These are phyloP conservation scores for Unio delphinus DNA, from an alignment of 2,888 invertebrate species.

Conservation along the genomic window DNA sequence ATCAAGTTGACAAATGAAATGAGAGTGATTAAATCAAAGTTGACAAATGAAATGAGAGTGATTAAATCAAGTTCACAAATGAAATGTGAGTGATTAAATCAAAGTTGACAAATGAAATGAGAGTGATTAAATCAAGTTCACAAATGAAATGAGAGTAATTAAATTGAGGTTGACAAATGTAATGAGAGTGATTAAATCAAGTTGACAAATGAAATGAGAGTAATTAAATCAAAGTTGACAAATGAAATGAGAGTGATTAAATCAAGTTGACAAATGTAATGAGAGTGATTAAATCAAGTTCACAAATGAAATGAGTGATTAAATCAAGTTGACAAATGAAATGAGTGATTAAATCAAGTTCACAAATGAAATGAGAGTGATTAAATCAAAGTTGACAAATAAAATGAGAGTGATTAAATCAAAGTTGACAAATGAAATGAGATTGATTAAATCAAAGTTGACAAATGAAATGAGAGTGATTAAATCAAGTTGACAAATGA, in stretches of 20 bases:
- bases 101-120: slow-evolving; percentile 1
- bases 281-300: neutral
- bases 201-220: neutral
- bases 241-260: neutral
- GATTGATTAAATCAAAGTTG: too few species aligned
- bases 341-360: too few species aligned
- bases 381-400: neutral
- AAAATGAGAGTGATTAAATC: neutral
- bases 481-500: neutral
- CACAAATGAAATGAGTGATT: too few species aligned
- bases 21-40: neutral
- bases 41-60: too few species aligned
- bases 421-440: neutral
- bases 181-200: too few species aligned
- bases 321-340: too few species aligned
- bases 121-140: neutral
- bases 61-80: neutral
- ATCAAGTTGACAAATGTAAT: neutral
- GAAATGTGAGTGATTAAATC: neutral
- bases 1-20: neutral
- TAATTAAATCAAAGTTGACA: neutral
- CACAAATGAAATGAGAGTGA: too few species aligned
- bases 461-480: neutral
- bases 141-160: too few species aligned
- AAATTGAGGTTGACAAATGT: neutral